Evolutionary conservation across 2,797 vertebrate species (phyloP), one percentile per base, ranked within the genome.

Genomic region (Cygnus olor): DNA sequence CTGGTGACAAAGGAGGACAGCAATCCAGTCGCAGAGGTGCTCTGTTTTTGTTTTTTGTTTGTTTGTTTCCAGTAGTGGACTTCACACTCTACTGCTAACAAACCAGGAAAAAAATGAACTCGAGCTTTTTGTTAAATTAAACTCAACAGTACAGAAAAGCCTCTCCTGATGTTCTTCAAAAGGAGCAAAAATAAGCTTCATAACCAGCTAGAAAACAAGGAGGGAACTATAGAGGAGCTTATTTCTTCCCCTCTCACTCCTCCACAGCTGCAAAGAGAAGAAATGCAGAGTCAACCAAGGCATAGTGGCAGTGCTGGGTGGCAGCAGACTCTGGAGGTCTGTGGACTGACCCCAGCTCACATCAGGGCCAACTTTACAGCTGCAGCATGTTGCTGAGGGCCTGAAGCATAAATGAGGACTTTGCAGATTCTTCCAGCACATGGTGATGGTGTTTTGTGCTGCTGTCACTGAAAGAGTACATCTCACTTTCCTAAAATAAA

Each of bases 141-240:
- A 83, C 34, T 49, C 27, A 27, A 9, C 40, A 56, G 24, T 24
- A 11, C 14, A 18, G 32, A 42, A 65, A 18, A n/a, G 25, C 45
- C 60, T 70, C 32, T 11, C 53, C n/a, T 1, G 4, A 24, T 54
- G 47, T 40, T 11, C 0, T 0, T 27, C n/a, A 54, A 18, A 36
- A 61, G 24, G 20, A 79, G 38, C 2, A 11, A 8, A 25, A 36
- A 21, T 42, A 68, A 9, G 11, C 24, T 38, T 47, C 14, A 6
- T 4, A 44, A 44, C 13, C 53, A 34, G 20, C 30, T 49, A 53
- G 17, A 65, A 88, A 78, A 24, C 8, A 12, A 1, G 4, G 36
- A 45, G 15, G 14, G 47, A 24, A 5, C 51, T 49, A 8, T 3
- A 3, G 24, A 58, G 14, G 15, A 14, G 10, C 6, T 87, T n/a